Evolutionary conservation across 2,797 vertebrate species (phyloP), one percentile per base, ranked within the genome.

Genomic region (Sparidentex hasta): DNA sequence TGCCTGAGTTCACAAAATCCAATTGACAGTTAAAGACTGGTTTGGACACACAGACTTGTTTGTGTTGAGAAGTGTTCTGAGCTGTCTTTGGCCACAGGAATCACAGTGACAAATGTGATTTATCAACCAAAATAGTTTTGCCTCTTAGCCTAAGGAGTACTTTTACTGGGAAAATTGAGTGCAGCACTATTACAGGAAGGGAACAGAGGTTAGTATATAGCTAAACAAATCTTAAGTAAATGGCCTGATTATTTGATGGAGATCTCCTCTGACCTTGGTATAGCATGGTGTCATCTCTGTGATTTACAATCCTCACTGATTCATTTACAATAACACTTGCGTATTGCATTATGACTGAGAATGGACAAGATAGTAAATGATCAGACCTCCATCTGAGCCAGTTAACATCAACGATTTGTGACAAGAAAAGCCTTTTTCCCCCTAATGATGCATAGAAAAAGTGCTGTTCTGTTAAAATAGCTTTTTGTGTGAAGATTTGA

Each of bases 11-110:
- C 29, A 47, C 17, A 67, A 63, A 66, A 65, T 51, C 14, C 2
- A 33, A n/a, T 21, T 68, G 7, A 47, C 7, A 27, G 25, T 51
- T 52, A 65, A 61, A 68, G 17, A 58, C 11, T 57, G 27, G 13
- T 65, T 68, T 71, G 21, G 54, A 55, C 14, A 66, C 21, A 66
- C 21, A 54, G 21, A 27, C 18, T 54, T 3, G 5, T 55, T 71
- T 57, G 11, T 75, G 50, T 65, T 54, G 16, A 56, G 18, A 64
- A 52, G 47, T 70, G 47, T 17, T 54, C 52, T 82, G 65, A 50
- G 59, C 63, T 87, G 54, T 79, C 69, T 90, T 78, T 64, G 68
- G 65, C 48, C 17, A 55, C 52, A 81, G 72, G 63, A 83, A 83
- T 81, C 16, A 77, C 38, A 73, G 50, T 78, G 56, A 78, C 62